A percentile compares a stretch with the other conserved stretches of the same genome.
Conservation (phyloP, 2,797 vertebrate genomes). For the Octomys mimax region DNA sequence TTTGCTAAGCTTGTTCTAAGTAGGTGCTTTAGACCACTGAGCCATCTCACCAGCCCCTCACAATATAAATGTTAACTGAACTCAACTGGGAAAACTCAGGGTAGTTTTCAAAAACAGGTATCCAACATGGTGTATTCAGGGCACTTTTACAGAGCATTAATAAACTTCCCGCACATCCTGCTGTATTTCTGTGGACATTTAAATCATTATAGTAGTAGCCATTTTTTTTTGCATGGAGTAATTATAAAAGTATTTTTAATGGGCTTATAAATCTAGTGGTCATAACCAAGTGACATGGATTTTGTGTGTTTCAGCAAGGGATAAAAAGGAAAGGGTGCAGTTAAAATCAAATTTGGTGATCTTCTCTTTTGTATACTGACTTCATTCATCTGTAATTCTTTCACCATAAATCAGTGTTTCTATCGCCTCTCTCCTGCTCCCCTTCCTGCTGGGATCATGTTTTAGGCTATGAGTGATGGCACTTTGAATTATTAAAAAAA, state of each 20-base stretch:
- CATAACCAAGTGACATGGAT: conserved; percentile 58
- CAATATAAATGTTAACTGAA: background rate
- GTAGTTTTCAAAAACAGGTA: background rate
- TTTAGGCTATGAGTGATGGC: background rate
- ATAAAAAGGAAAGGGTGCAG: conserved; percentile 31
- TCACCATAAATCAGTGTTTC: conserved; percentile 37
- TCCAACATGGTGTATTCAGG: background rate
- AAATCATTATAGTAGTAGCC: conserved; percentile 60
- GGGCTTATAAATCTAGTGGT: conserved; percentile 57
- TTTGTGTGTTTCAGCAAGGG: conserved; percentile 60
- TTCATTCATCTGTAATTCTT: conserved; percentile 36
- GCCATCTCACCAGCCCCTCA: background rate
- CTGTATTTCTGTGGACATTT: conserved; percentile 18
- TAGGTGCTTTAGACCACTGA: no score
- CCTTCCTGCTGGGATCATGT: background rate
- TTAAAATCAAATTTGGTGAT: conserved; percentile 47
- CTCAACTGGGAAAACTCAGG: background rate
- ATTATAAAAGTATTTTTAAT: conserved; percentile 74
- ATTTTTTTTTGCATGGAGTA: background rate
- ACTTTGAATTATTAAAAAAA: conserved; percentile 36
- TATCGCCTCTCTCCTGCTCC: background rate
- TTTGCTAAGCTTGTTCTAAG: no score
- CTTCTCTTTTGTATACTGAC: conserved; percentile 43
- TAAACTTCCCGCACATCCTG: conserved; percentile 14
- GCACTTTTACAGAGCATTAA: conserved; percentile 59